phyloP scores from a whole-genome alignment of 2,797 vertebrate genomes.

The Falco rusticolus region DNA sequence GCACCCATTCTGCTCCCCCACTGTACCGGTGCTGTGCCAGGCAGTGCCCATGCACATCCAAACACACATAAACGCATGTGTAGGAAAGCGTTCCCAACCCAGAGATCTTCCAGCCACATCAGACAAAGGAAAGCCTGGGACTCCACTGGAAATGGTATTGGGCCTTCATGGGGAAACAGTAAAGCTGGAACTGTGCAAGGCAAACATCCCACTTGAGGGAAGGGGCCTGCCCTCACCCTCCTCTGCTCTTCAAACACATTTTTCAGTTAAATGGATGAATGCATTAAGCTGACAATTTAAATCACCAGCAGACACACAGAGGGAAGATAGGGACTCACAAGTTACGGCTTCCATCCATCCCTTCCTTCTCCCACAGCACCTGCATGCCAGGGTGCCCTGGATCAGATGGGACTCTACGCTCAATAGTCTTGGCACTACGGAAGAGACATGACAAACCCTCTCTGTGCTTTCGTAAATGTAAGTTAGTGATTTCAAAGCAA shows the following conservation, averaged over 20 bases:
- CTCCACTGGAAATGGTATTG: background rate
- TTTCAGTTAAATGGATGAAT: slow-evolving; percentile 4
- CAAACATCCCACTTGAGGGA: background rate
- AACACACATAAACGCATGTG: fast-evolving
- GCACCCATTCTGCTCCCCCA: fast-evolving
- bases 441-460: background rate
- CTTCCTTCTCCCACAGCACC: background rate
- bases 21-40: background rate
- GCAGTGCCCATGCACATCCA: background rate
- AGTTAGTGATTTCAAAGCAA: background rate
- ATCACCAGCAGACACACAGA: background rate
- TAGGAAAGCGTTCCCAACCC: background rate
- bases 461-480: background rate
- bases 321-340: background rate
- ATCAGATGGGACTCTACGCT: background rate
- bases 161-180: background rate
- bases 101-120: background rate
- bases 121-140: background rate
- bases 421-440: background rate
- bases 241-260: background rate
- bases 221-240: background rate
- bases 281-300: slow-evolving; percentile 1
- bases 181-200: background rate
- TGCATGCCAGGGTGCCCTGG: background rate
- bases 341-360: background rate